Evolutionary conservation across 2,113 vertebrate species (phyloP), one percentile per base, ranked within the genome.

Genomic region (Copsychus sechellarum): DNA sequence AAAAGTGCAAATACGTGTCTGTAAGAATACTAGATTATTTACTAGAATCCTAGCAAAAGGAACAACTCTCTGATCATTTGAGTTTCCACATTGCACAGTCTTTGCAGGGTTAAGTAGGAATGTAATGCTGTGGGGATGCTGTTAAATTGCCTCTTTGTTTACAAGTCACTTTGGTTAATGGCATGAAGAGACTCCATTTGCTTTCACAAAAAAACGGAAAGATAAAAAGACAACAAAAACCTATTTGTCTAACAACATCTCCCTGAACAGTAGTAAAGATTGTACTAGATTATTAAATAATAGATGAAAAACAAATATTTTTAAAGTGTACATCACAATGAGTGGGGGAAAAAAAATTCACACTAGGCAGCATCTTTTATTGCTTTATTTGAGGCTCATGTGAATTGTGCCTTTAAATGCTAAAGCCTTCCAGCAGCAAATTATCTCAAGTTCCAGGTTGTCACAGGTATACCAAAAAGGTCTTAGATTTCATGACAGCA

Each of bases 101-200:
- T 94, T 93, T 74, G 80, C 43, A 89, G 96, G 94, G 95, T 97
- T 98, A 97, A 98, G 96, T 77, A 92, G 76, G 85, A 92, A 72
- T 96, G 93, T 91, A 95, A 92, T 94, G 96, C 96, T 88, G 93
- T 90, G 77, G 92, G 95, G 93, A 97, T 96, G 95, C 96, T 92
- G 92, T 97, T 98, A 97, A 97, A 97, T 97, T 96, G 92, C 95
- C 95, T 97, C 97, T 97, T 98, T 98, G 96, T 98, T 97, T 97
- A 92, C 81, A 78, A 97, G 85, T 97, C 96, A 96, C 96, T 97
- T 98, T 97, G 95, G 95, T 97, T 97, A 97, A 95, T 96, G 88
- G 94, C 95, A 96, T 93, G 96, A 97, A 97, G 96, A 95, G 92
- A 95, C 95, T 96, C 81, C 88, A 76, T 94, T 96, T 95, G 95